Evolutionary conservation across 1,140 invertebrate genomes (phyloP).

Genomic region (Harlomillsia oculata): DNA sequence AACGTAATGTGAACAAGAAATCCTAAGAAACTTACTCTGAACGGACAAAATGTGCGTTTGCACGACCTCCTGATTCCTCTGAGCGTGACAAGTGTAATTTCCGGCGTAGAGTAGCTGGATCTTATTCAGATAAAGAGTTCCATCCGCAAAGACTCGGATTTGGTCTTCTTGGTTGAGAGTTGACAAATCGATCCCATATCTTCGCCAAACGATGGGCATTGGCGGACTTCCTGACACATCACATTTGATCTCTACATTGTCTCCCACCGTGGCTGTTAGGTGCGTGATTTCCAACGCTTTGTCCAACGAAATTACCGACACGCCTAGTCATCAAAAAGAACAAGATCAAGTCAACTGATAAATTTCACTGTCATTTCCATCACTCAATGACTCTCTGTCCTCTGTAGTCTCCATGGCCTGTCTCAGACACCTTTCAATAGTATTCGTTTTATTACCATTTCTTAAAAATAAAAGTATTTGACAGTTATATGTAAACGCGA

Average conservation of each 20-base stretch:
- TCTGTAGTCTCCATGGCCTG: too few relatives aligned
- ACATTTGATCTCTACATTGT: constrained; percentile 71
- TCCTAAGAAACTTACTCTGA: constrained; percentile 54
- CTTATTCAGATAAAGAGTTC: constrained; percentile 62
- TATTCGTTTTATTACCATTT: neutral
- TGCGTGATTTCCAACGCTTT: constrained; percentile 62
- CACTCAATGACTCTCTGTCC: too few relatives aligned
- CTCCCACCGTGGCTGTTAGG: constrained; percentile 57
- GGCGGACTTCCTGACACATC: constrained; percentile 60
- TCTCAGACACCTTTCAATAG: too few relatives aligned
- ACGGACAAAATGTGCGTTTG: constrained; percentile 66
- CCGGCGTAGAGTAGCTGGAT: constrained; percentile 66
- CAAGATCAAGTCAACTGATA: too few relatives aligned
- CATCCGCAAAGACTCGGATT: constrained; percentile 59
- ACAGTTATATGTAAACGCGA: too few relatives aligned
- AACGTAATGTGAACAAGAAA: too few relatives aligned
- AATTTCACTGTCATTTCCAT: too few relatives aligned
- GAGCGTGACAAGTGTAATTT: constrained; percentile 70
- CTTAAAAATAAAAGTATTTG: too few relatives aligned
- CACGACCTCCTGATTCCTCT: constrained; percentile 60
- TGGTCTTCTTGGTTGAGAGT: constrained; percentile 53
- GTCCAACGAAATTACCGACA: constrained; percentile 61
- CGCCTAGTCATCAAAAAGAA: constrained; percentile 44
- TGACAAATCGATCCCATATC: constrained; percentile 57
- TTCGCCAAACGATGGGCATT: constrained; percentile 61